These are phyloP conservation scores for Bombycilla garrulus DNA, from an alignment of 2,113 vertebrate species.

Conservation along the genomic window DNA sequence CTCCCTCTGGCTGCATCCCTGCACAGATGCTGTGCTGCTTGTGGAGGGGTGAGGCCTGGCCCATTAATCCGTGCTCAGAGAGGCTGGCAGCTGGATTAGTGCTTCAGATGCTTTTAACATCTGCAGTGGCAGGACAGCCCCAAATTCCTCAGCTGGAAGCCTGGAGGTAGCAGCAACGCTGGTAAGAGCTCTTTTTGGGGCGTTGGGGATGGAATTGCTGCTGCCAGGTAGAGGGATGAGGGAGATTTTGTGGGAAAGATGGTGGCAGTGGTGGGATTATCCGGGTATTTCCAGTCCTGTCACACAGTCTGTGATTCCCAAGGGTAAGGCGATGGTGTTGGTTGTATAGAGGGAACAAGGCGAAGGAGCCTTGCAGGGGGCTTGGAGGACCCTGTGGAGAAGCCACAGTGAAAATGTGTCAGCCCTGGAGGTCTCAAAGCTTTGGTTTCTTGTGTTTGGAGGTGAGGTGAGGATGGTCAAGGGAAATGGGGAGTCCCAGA, in stretches of 20 bases:
- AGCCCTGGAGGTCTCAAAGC: not conserved
- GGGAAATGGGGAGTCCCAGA: not conserved
- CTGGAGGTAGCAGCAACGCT: not conserved
- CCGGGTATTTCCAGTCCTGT: not conserved
- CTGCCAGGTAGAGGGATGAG: not conserved
- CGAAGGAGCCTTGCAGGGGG: not conserved
- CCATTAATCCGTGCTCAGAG: conserved; percentile 38
- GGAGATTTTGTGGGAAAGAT: not conserved
- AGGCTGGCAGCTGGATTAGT: conserved; percentile 55
- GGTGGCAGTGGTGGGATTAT: not conserved
- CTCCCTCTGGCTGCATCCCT: not conserved
- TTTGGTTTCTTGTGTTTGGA: not conserved
- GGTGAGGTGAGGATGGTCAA: not conserved
- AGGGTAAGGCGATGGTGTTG: not conserved
- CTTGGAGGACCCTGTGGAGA: not conserved
- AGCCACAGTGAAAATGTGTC: not conserved
- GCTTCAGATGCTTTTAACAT: conserved; percentile 39
- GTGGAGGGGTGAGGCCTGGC: conserved; percentile 5
- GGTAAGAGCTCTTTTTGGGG: conserved; percentile 20
- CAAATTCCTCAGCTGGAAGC: conserved; percentile 9
- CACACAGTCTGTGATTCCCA: not conserved
- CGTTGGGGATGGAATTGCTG: not conserved
- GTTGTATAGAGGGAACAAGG: not conserved
- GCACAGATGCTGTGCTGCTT: conserved; percentile 43
- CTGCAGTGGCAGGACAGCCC: conserved; percentile 23